These are phyloP conservation scores for Phyllostomus hastatus DNA, from an alignment of 2,113 vertebrate species.

Conservation along the genomic window DNA sequence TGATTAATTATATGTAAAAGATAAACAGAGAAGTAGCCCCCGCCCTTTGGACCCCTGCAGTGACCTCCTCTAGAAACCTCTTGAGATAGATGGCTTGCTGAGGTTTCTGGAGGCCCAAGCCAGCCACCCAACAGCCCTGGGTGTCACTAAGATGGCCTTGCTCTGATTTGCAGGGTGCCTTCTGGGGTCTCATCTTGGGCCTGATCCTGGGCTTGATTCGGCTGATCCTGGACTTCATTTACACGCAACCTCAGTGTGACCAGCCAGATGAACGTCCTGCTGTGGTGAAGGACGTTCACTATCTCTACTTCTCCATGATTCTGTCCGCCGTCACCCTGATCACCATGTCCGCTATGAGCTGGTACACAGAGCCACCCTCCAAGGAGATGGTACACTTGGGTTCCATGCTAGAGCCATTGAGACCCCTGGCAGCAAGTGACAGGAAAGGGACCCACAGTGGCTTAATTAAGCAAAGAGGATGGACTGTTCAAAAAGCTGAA, in stretches of 20 bases:
- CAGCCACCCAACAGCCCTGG: not conserved
- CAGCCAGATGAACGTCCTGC: slow-evolving; percentile 85
- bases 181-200: slow-evolving; percentile 89
- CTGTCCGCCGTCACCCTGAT: slow-evolving; percentile 84
- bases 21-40: not conserved
- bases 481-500: not conserved
- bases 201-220: slow-evolving; percentile 86
- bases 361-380: slow-evolving; percentile 84
- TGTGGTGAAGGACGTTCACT: slow-evolving; percentile 90
- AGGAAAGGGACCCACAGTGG: not conserved
- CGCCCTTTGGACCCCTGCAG: not conserved
- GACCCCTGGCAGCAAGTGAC: not conserved
- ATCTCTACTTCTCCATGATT: slow-evolving; percentile 94
- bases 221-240: slow-evolving; percentile 93
- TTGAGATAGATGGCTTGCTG: not conserved
- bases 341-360: slow-evolving; percentile 84
- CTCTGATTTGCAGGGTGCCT: slow-evolving; percentile 86
- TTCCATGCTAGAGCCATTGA: not conserved
- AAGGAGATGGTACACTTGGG: slow-evolving; percentile 80
- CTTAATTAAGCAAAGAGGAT: not conserved
- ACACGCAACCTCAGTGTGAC: slow-evolving; percentile 86
- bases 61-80: not conserved
- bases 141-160: not conserved
- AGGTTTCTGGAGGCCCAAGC: not conserved
- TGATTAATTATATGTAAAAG: not conserved